These are phyloP conservation scores for Misgurnus mizolepis DNA, from an alignment of 2,113 vertebrate species.

Conservation along the genomic window DNA sequence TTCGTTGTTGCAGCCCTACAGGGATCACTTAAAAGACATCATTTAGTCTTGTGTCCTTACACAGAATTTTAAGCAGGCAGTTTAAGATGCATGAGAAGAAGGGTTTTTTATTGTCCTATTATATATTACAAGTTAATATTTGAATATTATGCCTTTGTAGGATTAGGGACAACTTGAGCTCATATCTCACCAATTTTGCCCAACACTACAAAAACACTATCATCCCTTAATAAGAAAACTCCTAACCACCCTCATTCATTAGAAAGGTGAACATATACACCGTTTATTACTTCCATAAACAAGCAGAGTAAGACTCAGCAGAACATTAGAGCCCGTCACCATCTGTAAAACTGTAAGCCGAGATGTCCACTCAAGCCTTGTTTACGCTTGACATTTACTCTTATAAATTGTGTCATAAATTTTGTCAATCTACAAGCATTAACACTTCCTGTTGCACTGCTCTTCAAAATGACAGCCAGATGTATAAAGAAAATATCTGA, in stretches of 20 bases:
- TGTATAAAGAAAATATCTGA: not conserved
- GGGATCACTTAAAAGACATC: too few relatives aligned
- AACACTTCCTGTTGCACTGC: not conserved
- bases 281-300: conserved; percentile 17
- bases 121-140: not conserved
- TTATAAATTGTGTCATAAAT: not conserved
- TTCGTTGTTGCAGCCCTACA: too few relatives aligned
- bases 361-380: not conserved
- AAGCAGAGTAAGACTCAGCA: not conserved
- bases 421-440: not conserved
- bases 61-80: not conserved
- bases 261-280: conserved; percentile 7
- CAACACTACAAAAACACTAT: not conserved
- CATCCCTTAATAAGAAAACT: not conserved
- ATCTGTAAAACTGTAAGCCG: conserved; percentile 20
- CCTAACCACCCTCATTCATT: not conserved
- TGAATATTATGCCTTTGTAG: not conserved
- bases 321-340: not conserved
- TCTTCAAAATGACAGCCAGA: not conserved
- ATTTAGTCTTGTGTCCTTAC: too few relatives aligned
- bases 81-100: not conserved
- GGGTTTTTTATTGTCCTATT: not conserved
- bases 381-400: not conserved
- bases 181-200: not conserved
- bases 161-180: not conserved